phyloP scores from a whole-genome alignment of 1,140 invertebrate genomes.

The Pollicipes pollicipes region DNA sequence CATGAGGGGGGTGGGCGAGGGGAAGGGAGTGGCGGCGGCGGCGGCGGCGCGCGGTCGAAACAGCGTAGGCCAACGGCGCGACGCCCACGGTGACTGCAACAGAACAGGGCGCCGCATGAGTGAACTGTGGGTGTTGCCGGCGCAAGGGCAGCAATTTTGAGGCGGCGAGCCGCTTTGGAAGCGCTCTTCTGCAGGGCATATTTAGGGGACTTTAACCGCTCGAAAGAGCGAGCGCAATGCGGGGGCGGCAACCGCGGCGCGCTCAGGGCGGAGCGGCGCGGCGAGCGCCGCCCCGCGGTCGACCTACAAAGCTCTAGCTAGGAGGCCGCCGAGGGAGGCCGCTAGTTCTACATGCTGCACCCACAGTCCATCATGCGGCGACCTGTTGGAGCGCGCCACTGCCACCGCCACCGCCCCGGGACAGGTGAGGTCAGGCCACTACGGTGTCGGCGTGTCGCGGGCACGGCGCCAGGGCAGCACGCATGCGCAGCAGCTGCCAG shows the following conservation, averaged over 20 bases:
- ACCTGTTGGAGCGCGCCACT: neutral
- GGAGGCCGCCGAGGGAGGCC: neutral
- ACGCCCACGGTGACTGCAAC: neutral
- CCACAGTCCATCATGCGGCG: neutral
- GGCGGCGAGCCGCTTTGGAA: too few relatives aligned
- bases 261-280: too few relatives aligned
- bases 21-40: neutral
- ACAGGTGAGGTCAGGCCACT: neutral
- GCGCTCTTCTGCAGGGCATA: neutral
- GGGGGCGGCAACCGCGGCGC: neutral
- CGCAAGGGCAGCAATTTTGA: neutral
- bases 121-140: neutral
- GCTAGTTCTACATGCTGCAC: constrained; percentile 1
- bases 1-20: constrained; percentile 3
- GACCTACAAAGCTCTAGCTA: neutral
- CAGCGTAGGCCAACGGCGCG: neutral
- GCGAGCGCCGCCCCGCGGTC: neutral
- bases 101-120: neutral
- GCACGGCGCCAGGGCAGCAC: neutral
- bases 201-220: too few relatives aligned
- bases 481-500: neutral
- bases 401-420: neutral
- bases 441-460: neutral
- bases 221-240: too few relatives aligned
- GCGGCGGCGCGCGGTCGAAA: neutral